phyloP scores from a whole-genome alignment of 2,113 vertebrate genomes.

The Scolopax mira region DNA sequence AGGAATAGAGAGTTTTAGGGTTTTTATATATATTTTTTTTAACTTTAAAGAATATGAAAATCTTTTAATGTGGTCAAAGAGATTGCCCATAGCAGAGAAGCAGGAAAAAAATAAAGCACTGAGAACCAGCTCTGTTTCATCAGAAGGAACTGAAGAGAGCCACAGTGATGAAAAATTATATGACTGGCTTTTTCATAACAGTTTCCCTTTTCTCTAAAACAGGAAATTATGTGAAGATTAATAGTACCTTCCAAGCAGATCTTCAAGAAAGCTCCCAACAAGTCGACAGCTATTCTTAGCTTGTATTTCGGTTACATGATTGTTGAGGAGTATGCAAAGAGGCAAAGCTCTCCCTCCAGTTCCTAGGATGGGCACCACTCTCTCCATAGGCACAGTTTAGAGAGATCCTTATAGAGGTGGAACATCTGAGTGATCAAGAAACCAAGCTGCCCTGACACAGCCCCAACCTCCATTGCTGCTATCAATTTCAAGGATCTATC shows the following conservation, averaged over 20 bases:
- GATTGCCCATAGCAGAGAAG: not conserved
- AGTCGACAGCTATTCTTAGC: not conserved
- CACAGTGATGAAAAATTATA: not conserved
- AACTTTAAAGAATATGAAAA: not conserved
- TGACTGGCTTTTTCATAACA: not conserved
- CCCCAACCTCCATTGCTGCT: not conserved
- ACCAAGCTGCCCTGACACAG: not conserved
- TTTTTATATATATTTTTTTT: not conserved
- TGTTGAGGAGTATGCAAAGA: not conserved
- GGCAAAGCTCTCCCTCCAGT: not conserved
- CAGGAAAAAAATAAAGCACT: not conserved
- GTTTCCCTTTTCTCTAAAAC: not conserved
- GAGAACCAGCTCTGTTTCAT: not conserved
- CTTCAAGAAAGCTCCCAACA: not conserved
- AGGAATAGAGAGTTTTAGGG: not conserved
- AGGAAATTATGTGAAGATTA: slow-evolving; percentile 3
- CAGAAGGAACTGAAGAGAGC: not conserved
- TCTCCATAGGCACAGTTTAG: not conserved
- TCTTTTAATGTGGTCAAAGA: not conserved
- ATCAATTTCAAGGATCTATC: not conserved
- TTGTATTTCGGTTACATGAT: not conserved
- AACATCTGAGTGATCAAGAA: not conserved
- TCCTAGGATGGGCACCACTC: not conserved
- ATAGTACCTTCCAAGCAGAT: not conserved
- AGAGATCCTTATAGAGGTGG: not conserved